A percentile compares a stretch with the other conserved stretches of the same genome.
Evolutionary conservation across 2,888 invertebrate species (phyloP).

Genomic region (Leptothorax acervorum): DNA sequence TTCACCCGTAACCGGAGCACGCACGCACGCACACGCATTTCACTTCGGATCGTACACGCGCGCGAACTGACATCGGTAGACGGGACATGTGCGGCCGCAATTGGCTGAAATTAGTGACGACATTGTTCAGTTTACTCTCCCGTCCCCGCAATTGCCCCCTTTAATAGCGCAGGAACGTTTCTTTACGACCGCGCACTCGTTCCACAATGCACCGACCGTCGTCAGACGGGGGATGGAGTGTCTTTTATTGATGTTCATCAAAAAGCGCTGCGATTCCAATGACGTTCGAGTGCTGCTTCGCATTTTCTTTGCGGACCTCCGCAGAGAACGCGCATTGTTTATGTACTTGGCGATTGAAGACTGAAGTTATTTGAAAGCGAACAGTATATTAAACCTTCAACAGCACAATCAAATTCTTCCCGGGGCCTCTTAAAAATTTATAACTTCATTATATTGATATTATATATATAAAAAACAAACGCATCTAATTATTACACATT

Average conservation of each 20-base stretch:
- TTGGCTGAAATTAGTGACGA: slow-evolving; percentile 73
- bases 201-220: background rate
- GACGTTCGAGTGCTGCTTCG: slow-evolving; percentile 14
- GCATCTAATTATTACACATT: background rate
- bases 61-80: background rate
- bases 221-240: slow-evolving; percentile 22
- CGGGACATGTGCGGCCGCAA: slow-evolving; percentile 63
- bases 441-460: background rate
- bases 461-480: background rate
- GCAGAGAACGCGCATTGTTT: slow-evolving; percentile 10
- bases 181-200: slow-evolving; percentile 29
- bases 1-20: slow-evolving; percentile 14
- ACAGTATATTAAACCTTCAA: background rate
- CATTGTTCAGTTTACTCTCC: slow-evolving; percentile 64
- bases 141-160: slow-evolving; percentile 59
- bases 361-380: slow-evolving; percentile 10
- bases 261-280: slow-evolving; percentile 22
- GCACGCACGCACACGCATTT: slow-evolving; percentile 30
- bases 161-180: slow-evolving; percentile 52
- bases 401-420: background rate
- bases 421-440: background rate
- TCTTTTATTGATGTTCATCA: slow-evolving; percentile 39
- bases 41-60: background rate
- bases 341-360: background rate
- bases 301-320: slow-evolving; percentile 21